phyloP scores from a whole-genome alignment of 2,888 invertebrate genomes.

The Ichneumoninae sp. region DNA sequence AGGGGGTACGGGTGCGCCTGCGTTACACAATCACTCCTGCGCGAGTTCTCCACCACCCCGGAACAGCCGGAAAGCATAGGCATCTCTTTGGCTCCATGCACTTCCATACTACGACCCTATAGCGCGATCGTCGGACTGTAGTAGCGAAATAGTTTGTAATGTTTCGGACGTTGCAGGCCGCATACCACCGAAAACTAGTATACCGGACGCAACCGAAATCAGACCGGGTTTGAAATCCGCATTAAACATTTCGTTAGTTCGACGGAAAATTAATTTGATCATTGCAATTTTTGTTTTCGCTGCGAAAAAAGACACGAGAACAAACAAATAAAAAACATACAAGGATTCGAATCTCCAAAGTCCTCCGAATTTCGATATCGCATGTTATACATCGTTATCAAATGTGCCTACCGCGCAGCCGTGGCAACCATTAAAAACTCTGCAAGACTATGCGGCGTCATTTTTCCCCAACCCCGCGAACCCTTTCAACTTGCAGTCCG shows the following conservation, averaged over 20 bases:
- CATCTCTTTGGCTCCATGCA: constrained; percentile 7
- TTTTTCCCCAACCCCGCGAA: constrained; percentile 22
- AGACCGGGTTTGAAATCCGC: neutral
- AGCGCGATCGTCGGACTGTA: neutral
- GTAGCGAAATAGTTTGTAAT: constrained; percentile 14
- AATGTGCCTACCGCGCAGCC: neutral
- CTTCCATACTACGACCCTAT: neutral
- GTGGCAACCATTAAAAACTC: neutral
- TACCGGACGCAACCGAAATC: neutral
- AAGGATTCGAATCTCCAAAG: no score
- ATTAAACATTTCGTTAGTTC: neutral
- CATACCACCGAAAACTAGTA: neutral
- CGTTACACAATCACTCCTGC: constrained; percentile 78
- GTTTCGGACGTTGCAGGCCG: neutral
- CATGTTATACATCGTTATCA: neutral
- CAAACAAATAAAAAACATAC: neutral
- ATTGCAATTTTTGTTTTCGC: neutral
- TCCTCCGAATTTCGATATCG: neutral
- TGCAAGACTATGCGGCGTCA: constrained; percentile 5
- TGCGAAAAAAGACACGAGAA: neutral
- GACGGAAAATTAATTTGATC: neutral
- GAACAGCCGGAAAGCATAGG: constrained; percentile 45
- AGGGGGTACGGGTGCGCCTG: constrained; percentile 76
- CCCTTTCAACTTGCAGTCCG: neutral
- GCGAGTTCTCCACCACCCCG: constrained; percentile 71